Base-by-base conservation (phyloP, 1,140 invertebrate genomes). In the Tribolium madens region DNA sequence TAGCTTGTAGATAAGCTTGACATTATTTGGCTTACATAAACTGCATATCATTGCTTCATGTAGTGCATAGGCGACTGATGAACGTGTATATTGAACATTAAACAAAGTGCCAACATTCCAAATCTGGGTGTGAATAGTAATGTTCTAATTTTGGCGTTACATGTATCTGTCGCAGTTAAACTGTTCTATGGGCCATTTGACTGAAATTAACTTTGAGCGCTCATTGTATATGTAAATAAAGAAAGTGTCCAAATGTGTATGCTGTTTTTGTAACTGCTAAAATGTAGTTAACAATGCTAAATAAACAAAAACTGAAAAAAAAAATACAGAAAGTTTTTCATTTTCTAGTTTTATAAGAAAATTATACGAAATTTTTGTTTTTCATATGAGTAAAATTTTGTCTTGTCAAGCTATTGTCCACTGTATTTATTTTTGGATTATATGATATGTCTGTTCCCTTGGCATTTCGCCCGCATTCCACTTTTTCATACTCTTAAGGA, bases 391-490 rank as follows among this genome's bases (percentile, higher is more conserved):
- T 26, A 26, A 26, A 26, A 26, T 26, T 21, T 1, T 3, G 21
- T 26, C 21, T 26, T 26, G 21, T 26, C 21, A 26, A 26, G 21
- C 2, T 5, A 5, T 36, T 36, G 33, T 42, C 36, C 36, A 42
- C 36, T 42, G 36, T 9, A 42, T n/a, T 10, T n/a, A 42, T 57
- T 57, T 57, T 5, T 0, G 5, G 21, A 1, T 7, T 64, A 31
- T 14, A 50, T 60, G 53, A n/a, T 60, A 60, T 64, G 21, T 42
- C 9, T 50, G 21, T 64, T 18, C 6, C 10, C 14, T 57, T 57
- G 52, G 17, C 15, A 9, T 57, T 21, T 26, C 17, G 14, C 52
- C 17, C 52, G 2, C 52, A 17, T 57, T 18, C 17, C 26, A 33
- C n/a, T 33, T 33, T 26, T 33, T 64, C 14, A 18, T 26, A 33